Evolutionary conservation across 2,113 vertebrate genomes (phyloP).

Genomic region (Zosterops hypoxanthus): DNA sequence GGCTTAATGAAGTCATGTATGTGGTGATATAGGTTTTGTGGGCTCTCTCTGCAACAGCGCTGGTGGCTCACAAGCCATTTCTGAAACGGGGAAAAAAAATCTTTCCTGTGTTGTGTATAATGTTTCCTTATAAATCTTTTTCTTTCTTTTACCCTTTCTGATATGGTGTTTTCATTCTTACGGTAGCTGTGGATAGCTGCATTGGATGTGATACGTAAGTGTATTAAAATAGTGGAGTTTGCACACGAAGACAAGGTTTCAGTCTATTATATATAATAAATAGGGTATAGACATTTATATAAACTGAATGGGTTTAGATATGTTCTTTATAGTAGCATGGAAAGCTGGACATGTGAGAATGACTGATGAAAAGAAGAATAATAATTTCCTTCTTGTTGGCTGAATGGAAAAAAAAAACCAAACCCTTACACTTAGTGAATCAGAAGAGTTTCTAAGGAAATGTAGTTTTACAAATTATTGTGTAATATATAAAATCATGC

Average conservation of each 20-base stretch:
- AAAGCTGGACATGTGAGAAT: neutral
- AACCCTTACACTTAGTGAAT: neutral
- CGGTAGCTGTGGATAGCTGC: neutral
- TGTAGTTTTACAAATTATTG: neutral
- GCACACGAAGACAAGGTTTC: neutral
- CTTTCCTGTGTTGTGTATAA: neutral
- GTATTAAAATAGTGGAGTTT: neutral
- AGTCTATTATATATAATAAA: neutral
- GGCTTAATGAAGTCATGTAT: neutral
- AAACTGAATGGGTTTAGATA: neutral
- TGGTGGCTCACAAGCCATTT: neutral
- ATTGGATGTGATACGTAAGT: neutral
- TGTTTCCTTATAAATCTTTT: neutral
- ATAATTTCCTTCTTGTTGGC: neutral
- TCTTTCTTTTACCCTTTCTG: neutral
- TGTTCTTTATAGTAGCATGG: neutral
- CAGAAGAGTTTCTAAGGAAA: neutral
- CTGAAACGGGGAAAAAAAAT: neutral
- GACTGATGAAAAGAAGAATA: neutral
- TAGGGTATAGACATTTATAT: neutral
- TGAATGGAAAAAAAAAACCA: neutral
- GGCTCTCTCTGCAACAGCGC: neutral
- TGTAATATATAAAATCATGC: neutral
- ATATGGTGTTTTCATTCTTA: neutral
- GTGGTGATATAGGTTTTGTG: accelerated